Evolutionary conservation across 92 coral and sea anemone species (phyloP).

Genomic region (Montipora capitata): DNA sequence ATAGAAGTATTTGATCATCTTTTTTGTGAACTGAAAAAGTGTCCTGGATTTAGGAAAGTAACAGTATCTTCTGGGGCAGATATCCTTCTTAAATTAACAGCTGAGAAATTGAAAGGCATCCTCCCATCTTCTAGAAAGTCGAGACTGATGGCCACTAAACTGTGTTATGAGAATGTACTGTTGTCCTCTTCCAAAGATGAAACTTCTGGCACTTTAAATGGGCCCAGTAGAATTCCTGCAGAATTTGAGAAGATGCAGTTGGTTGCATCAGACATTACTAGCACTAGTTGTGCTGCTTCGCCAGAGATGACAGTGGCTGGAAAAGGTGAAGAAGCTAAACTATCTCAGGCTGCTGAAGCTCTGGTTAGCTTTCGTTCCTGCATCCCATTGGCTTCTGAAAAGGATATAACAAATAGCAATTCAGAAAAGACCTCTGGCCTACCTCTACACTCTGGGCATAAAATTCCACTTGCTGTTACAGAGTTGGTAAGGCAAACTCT

Average conservation of each 20-base stretch:
- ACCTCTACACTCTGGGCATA: neutral
- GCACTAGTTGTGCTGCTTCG: neutral
- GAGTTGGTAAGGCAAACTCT: slow-evolving; percentile 65
- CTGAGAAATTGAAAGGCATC: slow-evolving; percentile 53
- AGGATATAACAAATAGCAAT: neutral
- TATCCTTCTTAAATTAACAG: slow-evolving; percentile 61
- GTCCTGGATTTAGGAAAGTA: slow-evolving; percentile 69
- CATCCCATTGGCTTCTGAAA: neutral
- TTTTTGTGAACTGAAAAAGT: slow-evolving; percentile 74
- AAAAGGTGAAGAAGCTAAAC: slow-evolving; percentile 74
- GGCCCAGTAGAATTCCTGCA: slow-evolving; percentile 23
- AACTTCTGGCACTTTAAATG: neutral
- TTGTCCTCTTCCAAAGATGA: slow-evolving; percentile 20
- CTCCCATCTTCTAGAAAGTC: slow-evolving; percentile 16
- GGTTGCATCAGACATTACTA: neutral
- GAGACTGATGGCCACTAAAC: neutral
- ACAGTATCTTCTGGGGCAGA: slow-evolving; percentile 77
- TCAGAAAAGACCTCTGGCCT: neutral
- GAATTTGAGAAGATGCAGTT: slow-evolving; percentile 18
- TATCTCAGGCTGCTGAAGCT: slow-evolving; percentile 96
- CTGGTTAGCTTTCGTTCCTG: slow-evolving; percentile 86
- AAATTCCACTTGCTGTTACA: neutral
- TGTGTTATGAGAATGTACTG: neutral
- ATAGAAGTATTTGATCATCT: slow-evolving; percentile 82
- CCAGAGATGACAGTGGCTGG: slow-evolving; percentile 6